Evolutionary conservation across 1,140 invertebrate genomes (phyloP).

Genomic region (Formica exsecta): DNA sequence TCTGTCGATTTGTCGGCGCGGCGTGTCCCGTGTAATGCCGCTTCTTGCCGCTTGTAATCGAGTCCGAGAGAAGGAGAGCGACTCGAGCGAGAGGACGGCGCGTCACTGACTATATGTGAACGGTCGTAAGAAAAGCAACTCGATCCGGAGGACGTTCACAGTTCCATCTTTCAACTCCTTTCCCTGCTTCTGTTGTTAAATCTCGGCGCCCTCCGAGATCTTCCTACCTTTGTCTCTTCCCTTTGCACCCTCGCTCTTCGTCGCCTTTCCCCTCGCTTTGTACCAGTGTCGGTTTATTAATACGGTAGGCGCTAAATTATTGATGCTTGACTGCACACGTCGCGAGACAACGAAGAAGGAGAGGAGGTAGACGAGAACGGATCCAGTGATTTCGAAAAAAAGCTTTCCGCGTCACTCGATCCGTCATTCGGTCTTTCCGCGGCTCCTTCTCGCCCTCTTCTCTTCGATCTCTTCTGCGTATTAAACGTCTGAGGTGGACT

Average conservation of each 20-base stretch:
- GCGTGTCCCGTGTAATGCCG: slow-evolving; percentile 82
- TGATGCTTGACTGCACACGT: slow-evolving; percentile 77
- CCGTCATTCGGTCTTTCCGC: slow-evolving; percentile 57
- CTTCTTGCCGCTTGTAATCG: slow-evolving; percentile 85
- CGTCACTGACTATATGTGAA: slow-evolving; percentile 82
- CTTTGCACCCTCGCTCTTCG: slow-evolving; percentile 32
- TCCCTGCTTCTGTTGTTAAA: background rate
- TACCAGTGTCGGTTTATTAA: slow-evolving; percentile 70
- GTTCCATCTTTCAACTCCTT: slow-evolving; percentile 62
- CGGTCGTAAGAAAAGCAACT: slow-evolving; percentile 78
- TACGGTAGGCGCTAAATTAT: slow-evolving; percentile 82
- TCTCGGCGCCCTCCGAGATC: slow-evolving; percentile 54
- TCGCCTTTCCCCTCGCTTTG: slow-evolving; percentile 47
- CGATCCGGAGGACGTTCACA: slow-evolving; percentile 73
- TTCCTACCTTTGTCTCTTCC: slow-evolving; percentile 59
- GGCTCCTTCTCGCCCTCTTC: slow-evolving; percentile 62
- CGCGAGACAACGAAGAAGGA: slow-evolving; percentile 63
- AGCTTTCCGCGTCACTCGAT: slow-evolving; percentile 74
- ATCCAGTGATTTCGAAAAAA: slow-evolving; percentile 81
- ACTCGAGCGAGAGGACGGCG: slow-evolving; percentile 75
- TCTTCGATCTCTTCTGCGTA: slow-evolving; percentile 62
- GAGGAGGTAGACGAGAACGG: slow-evolving; percentile 58
- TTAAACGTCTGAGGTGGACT: slow-evolving; percentile 40
- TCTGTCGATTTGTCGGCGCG: slow-evolving; percentile 85
- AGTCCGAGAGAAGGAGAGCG: slow-evolving; percentile 69